These are phyloP conservation scores for Agrotis puta DNA, from an alignment of 2,888 invertebrate genomes.

Conservation along the genomic window DNA sequence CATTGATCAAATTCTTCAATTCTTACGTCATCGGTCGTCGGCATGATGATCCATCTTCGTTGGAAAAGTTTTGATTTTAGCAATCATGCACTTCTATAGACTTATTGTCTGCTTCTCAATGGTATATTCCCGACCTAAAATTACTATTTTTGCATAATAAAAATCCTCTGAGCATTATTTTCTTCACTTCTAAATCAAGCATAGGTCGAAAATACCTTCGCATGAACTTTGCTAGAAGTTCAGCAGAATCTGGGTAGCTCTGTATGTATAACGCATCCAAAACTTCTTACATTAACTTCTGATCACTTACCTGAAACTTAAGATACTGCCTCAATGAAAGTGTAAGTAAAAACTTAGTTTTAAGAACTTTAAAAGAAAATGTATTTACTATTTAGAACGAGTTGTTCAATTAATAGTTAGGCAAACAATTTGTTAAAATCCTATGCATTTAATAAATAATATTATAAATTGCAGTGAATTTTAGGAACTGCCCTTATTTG, in stretches of 20 bases:
- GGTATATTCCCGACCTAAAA: background rate
- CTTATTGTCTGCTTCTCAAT: background rate
- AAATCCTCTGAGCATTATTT: background rate
- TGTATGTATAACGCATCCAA: background rate
- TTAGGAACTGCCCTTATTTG: too few relatives aligned
- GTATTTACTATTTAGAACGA: too few relatives aligned
- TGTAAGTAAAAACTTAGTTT: background rate
- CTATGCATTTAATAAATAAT: too few relatives aligned
- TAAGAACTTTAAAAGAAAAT: background rate
- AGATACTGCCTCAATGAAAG: background rate
- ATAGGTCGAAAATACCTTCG: background rate
- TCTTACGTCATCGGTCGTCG: constrained; percentile 21
- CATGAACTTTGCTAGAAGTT: background rate
- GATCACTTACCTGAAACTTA: background rate
- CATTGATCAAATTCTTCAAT: constrained; percentile 21
- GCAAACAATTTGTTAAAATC: too few relatives aligned
- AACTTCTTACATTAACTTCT: background rate
- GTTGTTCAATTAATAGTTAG: too few relatives aligned
- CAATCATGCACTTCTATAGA: constrained; percentile 1
- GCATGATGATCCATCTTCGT: background rate
- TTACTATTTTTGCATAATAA: background rate
- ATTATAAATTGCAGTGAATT: too few relatives aligned
- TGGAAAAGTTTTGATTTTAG: background rate
- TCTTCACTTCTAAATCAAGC: background rate
- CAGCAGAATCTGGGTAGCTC: background rate